Conservation (phyloP, 2,888 invertebrate species). For the Siphonodentalium dalli region DNA sequence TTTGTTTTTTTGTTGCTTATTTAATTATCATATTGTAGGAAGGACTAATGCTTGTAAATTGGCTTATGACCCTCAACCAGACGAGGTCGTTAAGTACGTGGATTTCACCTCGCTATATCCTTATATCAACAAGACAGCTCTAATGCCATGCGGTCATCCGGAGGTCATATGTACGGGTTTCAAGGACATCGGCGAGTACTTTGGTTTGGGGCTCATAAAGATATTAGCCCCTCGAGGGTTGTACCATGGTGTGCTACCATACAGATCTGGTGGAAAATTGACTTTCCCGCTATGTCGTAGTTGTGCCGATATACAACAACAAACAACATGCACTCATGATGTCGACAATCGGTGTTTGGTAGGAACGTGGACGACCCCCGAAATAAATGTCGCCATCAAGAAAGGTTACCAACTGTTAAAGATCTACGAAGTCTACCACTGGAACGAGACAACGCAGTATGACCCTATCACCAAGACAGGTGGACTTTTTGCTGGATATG, state of each 20-base stretch:
- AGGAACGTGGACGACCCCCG: slow-evolving; percentile 58
- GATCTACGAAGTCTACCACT: slow-evolving; percentile 58
- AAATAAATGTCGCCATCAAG: slow-evolving; percentile 50
- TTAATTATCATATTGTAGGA: too few species aligned
- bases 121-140: too few species aligned
- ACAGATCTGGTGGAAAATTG: slow-evolving; percentile 42
- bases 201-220: slow-evolving; percentile 35
- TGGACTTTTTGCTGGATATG: slow-evolving; percentile 48
- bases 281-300: slow-evolving; percentile 58
- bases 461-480: slow-evolving; percentile 9
- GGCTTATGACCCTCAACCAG: too few species aligned
- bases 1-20: too few species aligned
- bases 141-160: too few species aligned
- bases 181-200: slow-evolving; percentile 22
- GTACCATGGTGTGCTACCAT: slow-evolving; percentile 50
- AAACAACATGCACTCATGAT: slow-evolving; percentile 44
- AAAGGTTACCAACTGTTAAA: slow-evolving; percentile 51
- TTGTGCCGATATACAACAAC: slow-evolving; percentile 30
- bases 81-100: too few species aligned
- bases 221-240: slow-evolving; percentile 36
- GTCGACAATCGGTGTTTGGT: slow-evolving; percentile 36
- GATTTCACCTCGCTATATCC: too few species aligned
- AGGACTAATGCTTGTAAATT: too few species aligned
- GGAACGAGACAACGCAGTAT: slow-evolving; percentile 28
- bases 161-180: slow-evolving; percentile 31